Percentiles rank a stretch among this genome's conserved stretches.
Evolutionary conservation across 2,113 vertebrate genomes (phyloP).

Genomic region (Rhineura floridana): DNA sequence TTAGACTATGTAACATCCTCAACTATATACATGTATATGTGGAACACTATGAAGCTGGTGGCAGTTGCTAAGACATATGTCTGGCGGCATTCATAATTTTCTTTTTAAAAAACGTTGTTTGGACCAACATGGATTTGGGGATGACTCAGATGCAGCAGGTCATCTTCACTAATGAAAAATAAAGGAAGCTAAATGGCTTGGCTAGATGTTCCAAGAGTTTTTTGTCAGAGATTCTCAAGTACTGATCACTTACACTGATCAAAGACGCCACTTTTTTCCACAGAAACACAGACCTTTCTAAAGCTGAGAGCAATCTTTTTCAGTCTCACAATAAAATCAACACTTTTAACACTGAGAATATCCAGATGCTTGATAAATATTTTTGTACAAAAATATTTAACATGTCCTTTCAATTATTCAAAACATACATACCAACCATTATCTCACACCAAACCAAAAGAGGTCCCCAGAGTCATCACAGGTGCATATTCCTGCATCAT

Average conservation of each 20-base stretch:
- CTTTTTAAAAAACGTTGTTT: conserved; percentile 4
- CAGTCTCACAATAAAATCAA: conserved; percentile 28
- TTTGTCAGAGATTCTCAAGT: conserved; percentile 34
- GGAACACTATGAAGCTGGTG: conserved; percentile 36
- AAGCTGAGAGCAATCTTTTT: conserved; percentile 42
- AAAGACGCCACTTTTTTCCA: conserved; percentile 14
- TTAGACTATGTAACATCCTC: not conserved
- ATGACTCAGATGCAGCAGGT: conserved; percentile 22
- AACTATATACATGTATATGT: not conserved
- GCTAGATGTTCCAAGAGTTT: conserved; percentile 48
- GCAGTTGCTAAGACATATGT: conserved; percentile 35
- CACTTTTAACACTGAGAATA: conserved; percentile 55
- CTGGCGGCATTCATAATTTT: conserved; percentile 14
- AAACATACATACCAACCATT: conserved; percentile 8
- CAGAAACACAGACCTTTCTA: conserved; percentile 22
- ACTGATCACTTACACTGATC: conserved; percentile 23
- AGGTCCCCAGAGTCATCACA: conserved; percentile 22
- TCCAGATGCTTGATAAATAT: conserved; percentile 21
- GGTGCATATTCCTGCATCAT: conserved; percentile 20
- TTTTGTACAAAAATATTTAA: conserved; percentile 50
- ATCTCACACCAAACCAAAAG: conserved; percentile 29
- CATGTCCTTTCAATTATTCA: conserved; percentile 31
- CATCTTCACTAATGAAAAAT: conserved; percentile 42
- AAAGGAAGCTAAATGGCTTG: conserved; percentile 43
- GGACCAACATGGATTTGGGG: conserved; percentile 10